Percentiles rank a stretch among this genome's conserved stretches.
phyloP scores from a whole-genome alignment of 1,140 invertebrate species.

The Heliothis subflexa region DNA sequence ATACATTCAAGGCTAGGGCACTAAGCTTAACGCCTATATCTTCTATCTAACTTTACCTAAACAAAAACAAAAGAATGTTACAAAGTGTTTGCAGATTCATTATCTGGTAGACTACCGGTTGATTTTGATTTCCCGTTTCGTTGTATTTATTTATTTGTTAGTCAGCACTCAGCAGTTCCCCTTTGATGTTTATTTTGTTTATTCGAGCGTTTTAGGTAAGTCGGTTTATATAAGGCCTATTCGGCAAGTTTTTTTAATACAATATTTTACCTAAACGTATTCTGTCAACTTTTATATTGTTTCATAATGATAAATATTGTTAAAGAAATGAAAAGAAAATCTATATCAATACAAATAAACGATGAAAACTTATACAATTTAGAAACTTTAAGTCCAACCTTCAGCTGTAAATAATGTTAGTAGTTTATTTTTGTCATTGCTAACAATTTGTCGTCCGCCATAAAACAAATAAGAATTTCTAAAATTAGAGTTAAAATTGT shows the following conservation, averaged over 20 bases:
- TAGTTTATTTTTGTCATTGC: no score
- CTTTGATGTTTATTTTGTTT: slow-evolving; percentile 23
- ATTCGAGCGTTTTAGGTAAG: background rate
- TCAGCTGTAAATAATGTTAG: no score
- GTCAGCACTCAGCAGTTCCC: slow-evolving; percentile 28
- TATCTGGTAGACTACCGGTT: slow-evolving; percentile 33
- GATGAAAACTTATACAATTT: no score
- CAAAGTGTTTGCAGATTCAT: slow-evolving; percentile 36
- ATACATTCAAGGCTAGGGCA: no score
- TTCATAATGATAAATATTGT: no score
- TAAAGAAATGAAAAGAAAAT: no score
- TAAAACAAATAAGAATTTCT: background rate
- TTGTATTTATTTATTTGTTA: slow-evolving; percentile 38
- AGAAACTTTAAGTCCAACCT: no score
- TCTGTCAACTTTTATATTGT: background rate
- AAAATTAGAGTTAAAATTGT: slow-evolving; percentile 1
- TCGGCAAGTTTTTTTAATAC: slow-evolving; percentile 3
- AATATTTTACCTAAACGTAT: background rate
- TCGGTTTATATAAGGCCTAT: background rate
- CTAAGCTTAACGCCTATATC: no score
- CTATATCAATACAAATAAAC: no score
- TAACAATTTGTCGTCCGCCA: no score
- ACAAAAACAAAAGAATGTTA: slow-evolving; percentile 9
- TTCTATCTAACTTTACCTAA: background rate
- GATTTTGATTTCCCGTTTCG: slow-evolving; percentile 32